Conservation (phyloP, 2,888 invertebrate genomes). For the Conus canariensis region DNA sequence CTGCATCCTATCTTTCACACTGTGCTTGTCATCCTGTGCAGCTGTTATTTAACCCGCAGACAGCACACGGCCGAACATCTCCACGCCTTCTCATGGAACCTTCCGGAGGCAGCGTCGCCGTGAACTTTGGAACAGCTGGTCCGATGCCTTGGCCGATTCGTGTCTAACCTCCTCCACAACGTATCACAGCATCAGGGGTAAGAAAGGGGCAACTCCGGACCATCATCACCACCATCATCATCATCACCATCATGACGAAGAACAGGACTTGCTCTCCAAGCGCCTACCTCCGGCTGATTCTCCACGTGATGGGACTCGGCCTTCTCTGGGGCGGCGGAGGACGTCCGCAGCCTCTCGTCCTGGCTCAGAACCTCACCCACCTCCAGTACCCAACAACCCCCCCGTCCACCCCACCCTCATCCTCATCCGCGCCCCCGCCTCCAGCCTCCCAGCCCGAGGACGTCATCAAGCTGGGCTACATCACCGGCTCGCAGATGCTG, state of each 20-base stretch:
- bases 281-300: background rate
- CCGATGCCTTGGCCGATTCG: no score
- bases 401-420: background rate
- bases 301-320: background rate
- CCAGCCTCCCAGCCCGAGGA: conserved; percentile 25
- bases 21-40: no score
- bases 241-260: background rate
- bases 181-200: no score
- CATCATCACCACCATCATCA: background rate
- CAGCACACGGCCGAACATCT: no score
- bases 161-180: no score
- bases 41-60: no score
- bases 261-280: background rate
- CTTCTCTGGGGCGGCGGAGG: background rate
- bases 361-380: background rate
- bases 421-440: background rate
- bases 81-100: no score
- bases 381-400: background rate
- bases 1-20: no score
- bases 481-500: conserved; percentile 62
- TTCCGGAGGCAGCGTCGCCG: no score
- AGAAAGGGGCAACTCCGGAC: no score
- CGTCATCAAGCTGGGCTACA: conserved; percentile 67
- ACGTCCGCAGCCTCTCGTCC: background rate
- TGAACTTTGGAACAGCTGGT: no score